These are phyloP conservation scores for Trypoxylon attenuatum DNA, from an alignment of 2,888 invertebrate genomes.

Conservation along the genomic window DNA sequence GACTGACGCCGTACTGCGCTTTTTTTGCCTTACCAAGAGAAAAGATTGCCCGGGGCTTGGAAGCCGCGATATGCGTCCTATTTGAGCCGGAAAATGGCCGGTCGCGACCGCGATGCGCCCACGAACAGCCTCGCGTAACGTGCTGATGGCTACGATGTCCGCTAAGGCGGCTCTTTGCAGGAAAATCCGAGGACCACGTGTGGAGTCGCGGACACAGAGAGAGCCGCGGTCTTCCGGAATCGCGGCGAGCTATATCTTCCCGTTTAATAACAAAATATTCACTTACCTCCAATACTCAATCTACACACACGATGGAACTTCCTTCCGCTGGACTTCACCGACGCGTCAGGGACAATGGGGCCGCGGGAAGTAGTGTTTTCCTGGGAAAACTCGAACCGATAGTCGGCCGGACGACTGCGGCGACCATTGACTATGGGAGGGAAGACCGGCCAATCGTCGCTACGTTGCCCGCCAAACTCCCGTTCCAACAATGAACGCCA, in stretches of 20 bases:
- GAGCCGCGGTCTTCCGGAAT: conserved; percentile 28
- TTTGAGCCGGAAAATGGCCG: conserved; percentile 2
- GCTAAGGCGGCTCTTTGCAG: conserved; percentile 1
- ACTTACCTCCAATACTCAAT: conserved; percentile 43
- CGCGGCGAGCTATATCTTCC: conserved; percentile 2
- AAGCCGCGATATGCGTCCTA: conserved; percentile 1
- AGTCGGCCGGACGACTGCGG: conserved; percentile 63
- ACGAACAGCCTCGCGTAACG: background rate
- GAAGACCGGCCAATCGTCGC: conserved; percentile 61
- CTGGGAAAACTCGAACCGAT: conserved; percentile 67
- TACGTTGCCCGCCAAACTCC: conserved; percentile 57
- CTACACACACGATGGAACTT: conserved; percentile 39
- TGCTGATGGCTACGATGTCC: background rate
- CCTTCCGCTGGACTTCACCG: conserved; percentile 41
- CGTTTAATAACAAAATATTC: conserved; percentile 2
- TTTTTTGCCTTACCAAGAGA: conserved; percentile 44
- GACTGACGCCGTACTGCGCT: conserved; percentile 67
- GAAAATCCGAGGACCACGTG: conserved; percentile 55
- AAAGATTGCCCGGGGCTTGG: conserved; percentile 41
- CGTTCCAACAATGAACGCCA: conserved; percentile 49
- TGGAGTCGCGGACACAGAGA: conserved; percentile 41
- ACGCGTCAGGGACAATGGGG: conserved; percentile 63
- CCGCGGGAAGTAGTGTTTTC: conserved; percentile 65
- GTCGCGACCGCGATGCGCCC: background rate
- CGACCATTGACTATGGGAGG: conserved; percentile 61